Conservation (phyloP, 2,113 vertebrate genomes). For the Apteryx mantelli region DNA sequence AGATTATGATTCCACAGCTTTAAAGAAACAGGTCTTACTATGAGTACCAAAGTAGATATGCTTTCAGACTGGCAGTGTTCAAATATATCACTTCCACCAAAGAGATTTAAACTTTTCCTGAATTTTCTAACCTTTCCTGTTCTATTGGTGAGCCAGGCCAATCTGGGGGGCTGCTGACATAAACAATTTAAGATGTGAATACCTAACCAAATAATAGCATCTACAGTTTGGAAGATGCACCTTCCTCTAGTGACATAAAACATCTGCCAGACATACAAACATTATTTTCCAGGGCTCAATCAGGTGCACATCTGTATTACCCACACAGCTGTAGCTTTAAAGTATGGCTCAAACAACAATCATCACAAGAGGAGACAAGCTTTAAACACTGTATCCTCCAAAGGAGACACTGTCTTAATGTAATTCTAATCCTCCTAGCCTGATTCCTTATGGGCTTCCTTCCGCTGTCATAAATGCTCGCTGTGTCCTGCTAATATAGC, state of each 20-base stretch:
- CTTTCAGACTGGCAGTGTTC: background rate
- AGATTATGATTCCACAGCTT: background rate
- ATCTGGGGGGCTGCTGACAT: background rate
- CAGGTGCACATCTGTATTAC: background rate
- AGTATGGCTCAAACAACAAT: fast-evolving
- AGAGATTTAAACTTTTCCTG: background rate
- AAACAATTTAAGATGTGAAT: background rate
- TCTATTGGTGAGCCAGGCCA: background rate
- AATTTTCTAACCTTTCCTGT: background rate
- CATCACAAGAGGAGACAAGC: background rate
- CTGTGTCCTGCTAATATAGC: background rate
- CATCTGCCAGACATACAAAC: background rate
- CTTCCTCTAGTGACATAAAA: background rate
- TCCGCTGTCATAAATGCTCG: background rate
- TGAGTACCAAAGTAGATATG: background rate
- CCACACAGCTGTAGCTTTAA: background rate
- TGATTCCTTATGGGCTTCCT: background rate
- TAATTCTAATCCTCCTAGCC: background rate
- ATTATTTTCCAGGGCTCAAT: background rate
- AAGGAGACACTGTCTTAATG: background rate
- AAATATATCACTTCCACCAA: background rate
- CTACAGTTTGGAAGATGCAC: background rate
- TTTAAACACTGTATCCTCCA: background rate
- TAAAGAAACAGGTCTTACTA: background rate
- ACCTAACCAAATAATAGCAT: background rate